Conservation (phyloP, 2,888 invertebrate genomes). For the Cheilosia variabilis region DNA sequence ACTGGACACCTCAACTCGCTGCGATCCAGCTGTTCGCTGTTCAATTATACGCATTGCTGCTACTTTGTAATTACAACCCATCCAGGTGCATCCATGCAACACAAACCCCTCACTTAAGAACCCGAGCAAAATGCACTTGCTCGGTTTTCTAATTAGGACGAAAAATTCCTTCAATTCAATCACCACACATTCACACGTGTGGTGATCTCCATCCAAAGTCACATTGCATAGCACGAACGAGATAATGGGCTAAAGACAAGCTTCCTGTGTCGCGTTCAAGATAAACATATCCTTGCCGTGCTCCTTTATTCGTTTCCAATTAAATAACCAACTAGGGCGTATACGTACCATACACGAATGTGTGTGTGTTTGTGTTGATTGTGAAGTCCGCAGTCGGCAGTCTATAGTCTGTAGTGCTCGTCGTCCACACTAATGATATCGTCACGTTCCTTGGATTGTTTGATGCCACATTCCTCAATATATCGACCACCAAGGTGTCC, state of each 20-base stretch:
- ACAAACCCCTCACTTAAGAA: constrained; percentile 63
- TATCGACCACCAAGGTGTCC: constrained; percentile 72
- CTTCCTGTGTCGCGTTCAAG: constrained; percentile 56
- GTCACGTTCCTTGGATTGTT: constrained; percentile 72
- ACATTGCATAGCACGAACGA: constrained; percentile 13
- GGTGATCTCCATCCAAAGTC: constrained; percentile 22
- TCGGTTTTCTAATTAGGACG: constrained; percentile 73
- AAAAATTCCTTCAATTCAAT: constrained; percentile 70
- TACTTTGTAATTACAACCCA: constrained; percentile 61
- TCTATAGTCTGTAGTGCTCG: constrained; percentile 1
- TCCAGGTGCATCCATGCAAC: constrained; percentile 48
- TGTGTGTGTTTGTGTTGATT: constrained; percentile 32
- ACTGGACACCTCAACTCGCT: background rate
- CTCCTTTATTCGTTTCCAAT: constrained; percentile 68
- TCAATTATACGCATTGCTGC: background rate
- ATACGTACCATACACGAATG: constrained; percentile 28
- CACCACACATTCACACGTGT: constrained; percentile 38
- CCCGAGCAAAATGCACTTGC: constrained; percentile 60
- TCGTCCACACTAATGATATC: constrained; percentile 66
- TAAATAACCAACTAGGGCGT: constrained; percentile 51
- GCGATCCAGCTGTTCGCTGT: background rate
- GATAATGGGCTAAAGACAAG: constrained; percentile 67
- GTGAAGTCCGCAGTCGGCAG: background rate
- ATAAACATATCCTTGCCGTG: constrained; percentile 46
- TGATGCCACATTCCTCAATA: constrained; percentile 70